Base-by-base conservation (phyloP, 1,140 invertebrate genomes). In the Bombus breviceps region DNA sequence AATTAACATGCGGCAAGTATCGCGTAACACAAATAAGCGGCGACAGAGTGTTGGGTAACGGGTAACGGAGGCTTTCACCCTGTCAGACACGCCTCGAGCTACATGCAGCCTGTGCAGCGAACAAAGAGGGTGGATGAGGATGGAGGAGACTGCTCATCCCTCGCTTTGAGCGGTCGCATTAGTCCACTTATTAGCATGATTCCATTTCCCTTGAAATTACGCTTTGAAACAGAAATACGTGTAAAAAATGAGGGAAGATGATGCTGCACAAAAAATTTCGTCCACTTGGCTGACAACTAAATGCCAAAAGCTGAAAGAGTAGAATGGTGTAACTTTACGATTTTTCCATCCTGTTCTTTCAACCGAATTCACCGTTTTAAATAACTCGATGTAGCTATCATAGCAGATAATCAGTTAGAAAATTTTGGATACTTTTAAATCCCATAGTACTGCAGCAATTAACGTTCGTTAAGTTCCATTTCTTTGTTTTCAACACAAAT, bases 1-100 rank as follows among this genome's bases (percentile, higher is more conserved):
- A 90, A 90, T 90, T 90, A 90, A 88, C 89, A 90, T 89, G 89
- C 86, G 88, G 81, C 80, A 90, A 90, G 85, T 85, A 87, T 88
- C 89, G 37, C 79, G 88, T 87, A 90, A 90, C 86, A 89, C 88
- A 87, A 90, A 89, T 90, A 90, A 85, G 88, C 89, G 82, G 72
- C 88, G 88, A 84, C 89, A 85, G 71, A 88, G 88, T 85, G 88
- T 90, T 89, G 78, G 69, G 88, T 89, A 89, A 89, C 87, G 88
- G 83, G 88, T 89, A 89, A 89, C 87, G 88, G 83, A 85, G 83
- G 87, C 88, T 89, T 89, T 89, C 76, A 87, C 43, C 68, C 76
- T 82, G 88, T 86, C 88, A 89, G 85, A 86, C 64, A 53, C 75
- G 87, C 79, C 85, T 47, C 34, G 68, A 41, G 68, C 86, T 66